Conservation (phyloP, 2,797 vertebrate species). For the Pseudomugil gertrudae region DNA sequence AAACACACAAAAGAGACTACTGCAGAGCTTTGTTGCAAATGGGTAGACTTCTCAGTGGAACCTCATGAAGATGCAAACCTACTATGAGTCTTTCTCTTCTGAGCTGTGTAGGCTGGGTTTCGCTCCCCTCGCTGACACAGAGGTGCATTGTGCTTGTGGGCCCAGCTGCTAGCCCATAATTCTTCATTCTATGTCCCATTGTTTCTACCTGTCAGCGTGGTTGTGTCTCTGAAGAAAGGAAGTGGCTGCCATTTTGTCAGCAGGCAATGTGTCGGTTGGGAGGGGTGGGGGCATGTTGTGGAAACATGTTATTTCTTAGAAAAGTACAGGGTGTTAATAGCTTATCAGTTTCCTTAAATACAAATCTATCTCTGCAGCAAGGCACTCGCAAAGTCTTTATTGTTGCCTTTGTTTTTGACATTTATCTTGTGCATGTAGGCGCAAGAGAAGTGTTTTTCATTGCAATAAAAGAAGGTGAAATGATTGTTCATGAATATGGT, state of each 20-base stretch:
- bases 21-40: slow-evolving; percentile 63
- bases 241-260: slow-evolving; percentile 84
- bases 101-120: slow-evolving; percentile 67
- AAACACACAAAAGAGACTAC: slow-evolving; percentile 76
- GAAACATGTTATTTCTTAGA: slow-evolving; percentile 74
- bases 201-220: slow-evolving; percentile 86
- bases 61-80: slow-evolving; percentile 60
- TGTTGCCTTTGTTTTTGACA: slow-evolving; percentile 5
- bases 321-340: slow-evolving; percentile 67
- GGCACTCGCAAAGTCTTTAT: slow-evolving; percentile 8
- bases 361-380: slow-evolving; percentile 23
- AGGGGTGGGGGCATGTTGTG: slow-evolving; percentile 49
- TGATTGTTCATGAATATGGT: slow-evolving; percentile 6
- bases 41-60: slow-evolving; percentile 55
- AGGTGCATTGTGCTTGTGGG: slow-evolving; percentile 82
- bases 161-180: slow-evolving; percentile 87
- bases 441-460: slow-evolving; percentile 2
- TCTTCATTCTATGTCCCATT: slow-evolving; percentile 87
- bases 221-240: slow-evolving; percentile 85
- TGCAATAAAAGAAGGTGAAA: background rate
- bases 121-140: slow-evolving; percentile 79
- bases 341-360: slow-evolving; percentile 48
- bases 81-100: slow-evolving; percentile 59
- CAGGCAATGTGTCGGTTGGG: slow-evolving; percentile 70
- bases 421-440: slow-evolving; percentile 14